Conservation (phyloP, 92 coral and sea anemone genomes). For the Plumapathes pennacea region DNA sequence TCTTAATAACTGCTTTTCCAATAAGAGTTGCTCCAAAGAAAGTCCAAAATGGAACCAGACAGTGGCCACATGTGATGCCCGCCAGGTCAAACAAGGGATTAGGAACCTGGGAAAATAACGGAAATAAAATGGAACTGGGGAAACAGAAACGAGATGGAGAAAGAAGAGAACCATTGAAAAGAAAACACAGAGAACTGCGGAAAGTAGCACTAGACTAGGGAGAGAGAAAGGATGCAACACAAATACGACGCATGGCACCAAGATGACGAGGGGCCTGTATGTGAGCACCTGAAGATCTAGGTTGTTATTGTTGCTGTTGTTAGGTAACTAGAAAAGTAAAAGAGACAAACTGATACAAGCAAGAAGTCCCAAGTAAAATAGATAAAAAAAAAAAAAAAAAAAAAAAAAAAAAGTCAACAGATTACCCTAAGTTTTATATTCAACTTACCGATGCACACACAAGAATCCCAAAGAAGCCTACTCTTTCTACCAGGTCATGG, state of each 20-base stretch:
- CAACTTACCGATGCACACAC: conserved; percentile 96
- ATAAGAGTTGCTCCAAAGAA: conserved; percentile 97
- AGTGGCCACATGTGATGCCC: conserved; percentile 97
- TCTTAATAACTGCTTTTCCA: conserved; percentile 94
- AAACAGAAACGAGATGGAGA: not conserved
- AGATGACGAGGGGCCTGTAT: too few species aligned
- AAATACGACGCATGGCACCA: too few species aligned
- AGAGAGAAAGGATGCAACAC: too few species aligned
- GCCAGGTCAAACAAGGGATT: conserved; percentile 98
- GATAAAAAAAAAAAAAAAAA: not conserved
- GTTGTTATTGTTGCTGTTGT: too few species aligned
- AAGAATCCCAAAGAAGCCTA: conserved; percentile 95
- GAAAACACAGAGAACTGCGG: not conserved
- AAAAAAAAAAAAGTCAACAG: not conserved
- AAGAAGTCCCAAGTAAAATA: not conserved
- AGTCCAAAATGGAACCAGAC: conserved; percentile 96
- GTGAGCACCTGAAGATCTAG: too few species aligned
- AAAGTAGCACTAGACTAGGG: too few species aligned
- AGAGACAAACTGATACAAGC: not conserved
- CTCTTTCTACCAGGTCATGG: conserved; percentile 89
- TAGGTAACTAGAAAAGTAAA: not conserved
- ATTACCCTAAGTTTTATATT: not conserved
- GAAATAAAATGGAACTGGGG: not conserved
- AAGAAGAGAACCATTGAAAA: not conserved
- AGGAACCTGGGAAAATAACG: conserved; percentile 83